Conservation (phyloP, 2,888 invertebrate species). For the Heliconius cydno region DNA sequence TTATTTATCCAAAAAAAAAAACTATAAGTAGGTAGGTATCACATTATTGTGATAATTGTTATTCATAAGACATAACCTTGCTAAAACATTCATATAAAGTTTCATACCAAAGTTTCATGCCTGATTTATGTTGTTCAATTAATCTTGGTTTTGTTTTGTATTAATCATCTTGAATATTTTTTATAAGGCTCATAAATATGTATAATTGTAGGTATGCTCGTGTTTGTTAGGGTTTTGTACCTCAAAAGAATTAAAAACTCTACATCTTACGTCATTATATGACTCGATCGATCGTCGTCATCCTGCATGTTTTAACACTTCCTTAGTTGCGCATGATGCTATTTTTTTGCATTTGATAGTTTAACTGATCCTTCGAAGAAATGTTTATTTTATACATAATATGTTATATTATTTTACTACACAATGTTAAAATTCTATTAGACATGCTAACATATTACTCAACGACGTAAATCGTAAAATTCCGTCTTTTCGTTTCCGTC, state of each 20-base stretch:
- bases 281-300: neutral
- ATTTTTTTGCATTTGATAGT: neutral
- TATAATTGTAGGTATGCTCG: neutral
- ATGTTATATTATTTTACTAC: too few species aligned
- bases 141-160: conserved; percentile 2
- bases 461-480: too few species aligned
- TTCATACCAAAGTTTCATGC: too few species aligned
- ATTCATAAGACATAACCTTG: neutral
- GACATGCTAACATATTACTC: too few species aligned
- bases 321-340: neutral
- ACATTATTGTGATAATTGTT: neutral
- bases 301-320: neutral
- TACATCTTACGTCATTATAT: conserved; percentile 10
- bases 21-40: neutral
- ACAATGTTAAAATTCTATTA: too few species aligned
- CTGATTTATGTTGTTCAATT: neutral
- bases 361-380: neutral
- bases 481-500: too few species aligned
- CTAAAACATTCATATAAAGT: neutral
- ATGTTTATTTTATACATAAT: neutral
- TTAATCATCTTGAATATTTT: conserved; percentile 1
- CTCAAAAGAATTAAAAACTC: neutral
- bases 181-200: neutral
- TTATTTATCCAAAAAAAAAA: neutral
- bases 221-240: neutral